These are phyloP conservation scores for Epistrophe eligans DNA, from an alignment of 2,888 invertebrate genomes.

Conservation along the genomic window DNA sequence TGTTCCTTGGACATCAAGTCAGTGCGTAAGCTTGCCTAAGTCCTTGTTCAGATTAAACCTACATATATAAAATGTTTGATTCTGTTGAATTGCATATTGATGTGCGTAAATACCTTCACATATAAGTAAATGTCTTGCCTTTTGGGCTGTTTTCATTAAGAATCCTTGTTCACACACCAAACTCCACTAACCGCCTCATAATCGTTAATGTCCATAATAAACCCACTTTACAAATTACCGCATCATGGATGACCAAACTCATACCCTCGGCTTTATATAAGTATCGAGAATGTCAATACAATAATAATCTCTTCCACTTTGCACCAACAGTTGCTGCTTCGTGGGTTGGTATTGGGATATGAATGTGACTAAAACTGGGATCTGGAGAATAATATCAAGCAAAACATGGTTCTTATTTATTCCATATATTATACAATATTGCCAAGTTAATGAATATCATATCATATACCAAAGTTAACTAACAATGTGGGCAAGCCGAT, in stretches of 20 bases:
- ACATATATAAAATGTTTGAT: not conserved
- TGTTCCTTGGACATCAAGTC: not conserved
- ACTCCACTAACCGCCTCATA: conserved; percentile 11
- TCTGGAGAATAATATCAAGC: conserved; percentile 33
- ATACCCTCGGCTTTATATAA: conserved; percentile 3
- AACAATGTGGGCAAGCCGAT: conserved; percentile 60
- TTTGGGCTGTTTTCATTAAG: conserved; percentile 8
- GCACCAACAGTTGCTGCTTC: conserved; percentile 42
- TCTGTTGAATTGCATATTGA: conserved; percentile 1
- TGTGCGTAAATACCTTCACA: not conserved
- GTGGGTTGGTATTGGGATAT: not conserved
- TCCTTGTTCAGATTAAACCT: conserved; percentile 18
- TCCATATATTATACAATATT: conserved; percentile 49
- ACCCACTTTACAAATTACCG: conserved; percentile 43
- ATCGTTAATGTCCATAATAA: conserved; percentile 44
- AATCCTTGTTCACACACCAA: conserved; percentile 12
- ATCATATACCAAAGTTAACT: conserved; percentile 52
- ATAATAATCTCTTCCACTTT: conserved; percentile 46
- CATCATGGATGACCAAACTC: conserved; percentile 23
- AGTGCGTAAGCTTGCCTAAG: conserved; percentile 3
- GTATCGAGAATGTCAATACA: conserved; percentile 39
- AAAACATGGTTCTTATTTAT: conserved; percentile 48
- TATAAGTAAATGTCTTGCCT: conserved; percentile 4
- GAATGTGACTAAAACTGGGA: conserved; percentile 2
- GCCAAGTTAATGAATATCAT: conserved; percentile 69